Evolutionary conservation across 1,140 invertebrate species (phyloP), one percentile per base, ranked within the genome.

Genomic region (Campoletis sonorensis): DNA sequence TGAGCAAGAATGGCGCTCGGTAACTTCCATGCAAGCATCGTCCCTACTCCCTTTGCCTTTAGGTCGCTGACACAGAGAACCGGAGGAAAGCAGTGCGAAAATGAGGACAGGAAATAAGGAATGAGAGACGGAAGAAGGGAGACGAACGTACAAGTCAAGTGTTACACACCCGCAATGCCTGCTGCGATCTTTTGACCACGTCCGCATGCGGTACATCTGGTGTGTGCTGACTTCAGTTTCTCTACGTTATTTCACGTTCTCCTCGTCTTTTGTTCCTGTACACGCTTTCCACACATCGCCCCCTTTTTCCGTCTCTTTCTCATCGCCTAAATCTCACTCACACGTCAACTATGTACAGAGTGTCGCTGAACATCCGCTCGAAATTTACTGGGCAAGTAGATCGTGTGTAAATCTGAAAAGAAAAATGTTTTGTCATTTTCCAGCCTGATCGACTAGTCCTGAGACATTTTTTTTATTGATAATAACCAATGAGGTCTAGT

Each of bases 121-220:
- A 67, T 67, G 37, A 78, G 61, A 82, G 71, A 82, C 33, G 49
- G 13, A 49, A 18, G 5, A 15, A 8, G 33, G 71, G 70, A 76
- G 73, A 51, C 51, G 33, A 76, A 49, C 64, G 15, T 54, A 54
- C 68, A 51, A 71, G 80, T 84, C 83, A 80, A 83, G 80, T 84
- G 85, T 85, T 84, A 77, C 11, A 54, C 67, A 85, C 71, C 67
- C 67, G 54, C 75, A 79, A 76, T 71, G 54, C 72, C 81, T 81
- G 21, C 54, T 80, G 21, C 54, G 72, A 58, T 79, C 33, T 40
- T 58, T 5, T 67, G 30, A 40, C 54, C 75, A 79, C 83, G 27
- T 81, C 87, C 86, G 83, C 81, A 81, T 87, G 87, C 79, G 82
- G 23, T 85, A 81, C 87, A 88, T 88, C 87, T 88, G 87, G 85